These are phyloP conservation scores for Vanessa tameamea DNA, from an alignment of 1,140 invertebrate species.

Conservation along the genomic window DNA sequence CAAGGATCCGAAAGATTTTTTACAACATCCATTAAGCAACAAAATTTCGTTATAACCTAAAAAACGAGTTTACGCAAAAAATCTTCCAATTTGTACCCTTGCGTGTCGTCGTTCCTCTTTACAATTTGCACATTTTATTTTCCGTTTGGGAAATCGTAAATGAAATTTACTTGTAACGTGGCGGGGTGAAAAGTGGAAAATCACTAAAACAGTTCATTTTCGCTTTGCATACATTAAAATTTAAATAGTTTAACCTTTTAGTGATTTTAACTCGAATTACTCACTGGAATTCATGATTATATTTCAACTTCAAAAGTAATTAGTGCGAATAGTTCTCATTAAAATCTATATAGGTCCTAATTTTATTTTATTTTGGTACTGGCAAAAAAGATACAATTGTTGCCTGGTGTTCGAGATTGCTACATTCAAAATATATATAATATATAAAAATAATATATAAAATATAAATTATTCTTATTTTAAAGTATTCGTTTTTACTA, in stretches of 20 bases:
- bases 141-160: conserved; percentile 42
- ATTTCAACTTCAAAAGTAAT: neutral
- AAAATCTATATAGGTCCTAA: too few species aligned
- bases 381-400: too few species aligned
- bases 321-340: neutral
- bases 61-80: conserved; percentile 32
- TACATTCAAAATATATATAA: too few species aligned
- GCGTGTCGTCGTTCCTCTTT: conserved; percentile 32
- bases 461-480: too few species aligned
- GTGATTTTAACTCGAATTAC: conserved; percentile 22
- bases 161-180: conserved; percentile 42
- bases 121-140: conserved; percentile 46
- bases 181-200: conserved; percentile 26
- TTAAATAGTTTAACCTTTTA: conserved; percentile 25
- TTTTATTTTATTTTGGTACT: too few species aligned
- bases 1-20: neutral
- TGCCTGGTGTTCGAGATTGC: too few species aligned
- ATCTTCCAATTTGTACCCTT: conserved; percentile 38
- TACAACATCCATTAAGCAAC: conserved; percentile 16
- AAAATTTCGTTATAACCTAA: conserved; percentile 21
- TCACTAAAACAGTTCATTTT: conserved; percentile 34
- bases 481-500: too few species aligned
- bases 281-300: neutral
- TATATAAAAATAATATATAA: too few species aligned
- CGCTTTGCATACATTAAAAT: conserved; percentile 26